A percentile compares a stretch with the other conserved stretches of the same genome.
Evolutionary conservation across 1,140 invertebrate genomes (phyloP).

Genomic region (Hypothenemus hampei): DNA sequence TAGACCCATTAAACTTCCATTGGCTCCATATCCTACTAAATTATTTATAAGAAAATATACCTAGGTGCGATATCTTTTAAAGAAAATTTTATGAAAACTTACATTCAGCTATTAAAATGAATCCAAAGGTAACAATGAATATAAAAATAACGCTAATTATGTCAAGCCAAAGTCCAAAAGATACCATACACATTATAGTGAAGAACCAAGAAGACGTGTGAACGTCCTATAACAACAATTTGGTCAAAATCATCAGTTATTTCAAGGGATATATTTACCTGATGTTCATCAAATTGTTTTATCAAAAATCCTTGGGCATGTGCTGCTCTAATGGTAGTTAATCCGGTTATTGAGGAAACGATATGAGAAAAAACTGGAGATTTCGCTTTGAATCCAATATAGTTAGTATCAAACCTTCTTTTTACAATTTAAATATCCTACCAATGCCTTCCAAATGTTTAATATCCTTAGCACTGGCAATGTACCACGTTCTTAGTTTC

Average conservation of each 20-base stretch:
- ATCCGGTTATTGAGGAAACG: constrained; percentile 41
- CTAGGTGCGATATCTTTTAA: neutral
- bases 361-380: constrained; percentile 78
- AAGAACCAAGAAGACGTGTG: constrained; percentile 54
- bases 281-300: constrained; percentile 45
- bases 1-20: constrained; percentile 64
- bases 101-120: constrained; percentile 52
- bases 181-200: constrained; percentile 65
- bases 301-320: constrained; percentile 44
- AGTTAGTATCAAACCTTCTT: no score
- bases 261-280: no score
- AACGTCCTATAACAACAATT: constrained; percentile 21
- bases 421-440: constrained; percentile 31
- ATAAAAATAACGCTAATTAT: constrained; percentile 66
- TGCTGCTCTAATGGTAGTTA: constrained; percentile 42
- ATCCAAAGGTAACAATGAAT: constrained; percentile 64
- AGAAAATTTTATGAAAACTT: constrained; percentile 2
- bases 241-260: no score
- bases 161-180: constrained; percentile 79
- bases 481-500: constrained; percentile 53
- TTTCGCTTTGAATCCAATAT: constrained; percentile 47
- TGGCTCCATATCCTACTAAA: constrained; percentile 25
- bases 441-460: constrained; percentile 54
- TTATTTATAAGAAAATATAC: neutral
- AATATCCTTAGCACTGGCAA: constrained; percentile 57